A percentile compares a stretch with the other conserved stretches of the same genome.
Conservation (phyloP, 2,888 invertebrate genomes). For the Congeria kusceri region DNA sequence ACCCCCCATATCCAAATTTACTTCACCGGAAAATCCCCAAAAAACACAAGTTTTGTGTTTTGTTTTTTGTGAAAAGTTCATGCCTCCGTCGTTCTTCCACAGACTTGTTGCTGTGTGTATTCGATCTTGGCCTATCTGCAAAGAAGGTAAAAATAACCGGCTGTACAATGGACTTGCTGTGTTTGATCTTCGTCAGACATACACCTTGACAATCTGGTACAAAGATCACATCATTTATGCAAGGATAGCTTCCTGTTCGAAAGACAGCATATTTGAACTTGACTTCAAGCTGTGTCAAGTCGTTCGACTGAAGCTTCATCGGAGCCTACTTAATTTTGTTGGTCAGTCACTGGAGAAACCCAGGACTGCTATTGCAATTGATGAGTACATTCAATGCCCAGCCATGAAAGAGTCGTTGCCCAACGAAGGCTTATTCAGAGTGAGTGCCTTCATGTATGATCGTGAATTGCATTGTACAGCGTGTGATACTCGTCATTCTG, state of each 20-base stretch:
- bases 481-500: too few relatives aligned
- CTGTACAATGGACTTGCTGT: conserved; percentile 53
- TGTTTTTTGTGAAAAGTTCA: conserved; percentile 41
- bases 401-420: too few relatives aligned
- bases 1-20: conserved; percentile 4
- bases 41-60: conserved; percentile 45
- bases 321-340: too few relatives aligned
- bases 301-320: neutral
- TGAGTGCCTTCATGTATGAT: too few relatives aligned
- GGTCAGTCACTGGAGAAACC: neutral
- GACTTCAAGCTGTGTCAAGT: neutral
- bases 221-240: conserved; percentile 48
- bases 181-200: conserved; percentile 23
- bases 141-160: neutral
- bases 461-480: too few relatives aligned
- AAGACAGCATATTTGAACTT: neutral
- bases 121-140: conserved; percentile 22
- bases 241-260: conserved; percentile 26
- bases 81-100: conserved; percentile 57
- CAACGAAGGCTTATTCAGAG: too few relatives aligned
- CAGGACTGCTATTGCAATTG: neutral
- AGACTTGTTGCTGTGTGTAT: conserved; percentile 58
- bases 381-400: too few relatives aligned
- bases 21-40: neutral
- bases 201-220: conserved; percentile 46